A percentile compares a stretch with the other conserved stretches of the same genome.
These are phyloP conservation scores for Elysia crispata DNA, from an alignment of 2,888 invertebrate genomes.

Conservation along the genomic window DNA sequence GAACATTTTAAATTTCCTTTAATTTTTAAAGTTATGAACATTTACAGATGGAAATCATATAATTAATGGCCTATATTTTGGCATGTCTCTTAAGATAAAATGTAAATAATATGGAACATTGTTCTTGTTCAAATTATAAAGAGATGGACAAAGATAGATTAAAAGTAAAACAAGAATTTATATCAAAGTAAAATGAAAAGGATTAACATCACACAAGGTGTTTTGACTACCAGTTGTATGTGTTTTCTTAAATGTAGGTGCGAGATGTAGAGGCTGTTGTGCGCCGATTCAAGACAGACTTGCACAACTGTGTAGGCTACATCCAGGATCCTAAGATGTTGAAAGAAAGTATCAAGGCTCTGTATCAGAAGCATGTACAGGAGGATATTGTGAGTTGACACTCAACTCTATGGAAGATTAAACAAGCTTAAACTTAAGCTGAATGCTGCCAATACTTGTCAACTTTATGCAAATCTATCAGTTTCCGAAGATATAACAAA, in stretches of 20 bases:
- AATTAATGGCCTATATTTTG: too few species aligned
- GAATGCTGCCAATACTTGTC: not conserved
- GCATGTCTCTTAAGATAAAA: too few species aligned
- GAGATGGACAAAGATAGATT: too few species aligned
- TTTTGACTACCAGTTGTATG: too few species aligned
- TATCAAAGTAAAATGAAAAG: too few species aligned
- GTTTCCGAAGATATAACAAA: not conserved
- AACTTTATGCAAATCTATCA: not conserved
- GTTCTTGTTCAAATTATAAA: too few species aligned
- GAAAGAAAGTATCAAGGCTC: conserved; percentile 80
- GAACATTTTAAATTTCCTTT: too few species aligned
- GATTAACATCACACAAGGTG: too few species aligned
- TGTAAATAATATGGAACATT: too few species aligned
- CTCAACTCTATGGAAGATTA: not conserved
- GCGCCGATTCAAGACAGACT: conserved; percentile 87
- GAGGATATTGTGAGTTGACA: conserved; percentile 76
- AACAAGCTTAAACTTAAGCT: not conserved
- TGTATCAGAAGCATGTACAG: conserved; percentile 78
- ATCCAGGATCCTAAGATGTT: conserved; percentile 86
- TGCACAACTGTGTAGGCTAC: conserved; percentile 87
- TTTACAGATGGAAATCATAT: too few species aligned
- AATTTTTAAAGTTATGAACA: too few species aligned
- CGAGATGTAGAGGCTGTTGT: conserved; percentile 79
- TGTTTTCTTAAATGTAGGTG: conserved; percentile 59
- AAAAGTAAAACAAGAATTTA: too few species aligned